Percentiles rank a stretch among this genome's conserved stretches.
Evolutionary conservation across 2,113 vertebrate species (phyloP).

Genomic region (Sisor rabdophorus): DNA sequence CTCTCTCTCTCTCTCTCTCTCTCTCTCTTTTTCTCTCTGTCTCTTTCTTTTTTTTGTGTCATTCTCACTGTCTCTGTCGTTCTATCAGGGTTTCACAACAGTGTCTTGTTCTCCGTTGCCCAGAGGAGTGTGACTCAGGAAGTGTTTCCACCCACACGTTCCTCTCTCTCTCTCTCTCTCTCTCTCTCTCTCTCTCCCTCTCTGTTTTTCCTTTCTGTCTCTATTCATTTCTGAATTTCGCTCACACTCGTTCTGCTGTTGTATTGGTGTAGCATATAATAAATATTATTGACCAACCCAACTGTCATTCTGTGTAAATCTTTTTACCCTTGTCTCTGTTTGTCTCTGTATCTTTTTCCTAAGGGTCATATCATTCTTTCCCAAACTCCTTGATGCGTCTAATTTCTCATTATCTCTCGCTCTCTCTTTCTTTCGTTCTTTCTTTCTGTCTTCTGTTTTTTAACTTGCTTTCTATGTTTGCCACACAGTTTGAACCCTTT

Average conservation of each 20-base stretch:
- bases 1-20: conserved; percentile 9
- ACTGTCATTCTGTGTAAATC: background rate
- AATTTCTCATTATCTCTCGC: conserved; percentile 31
- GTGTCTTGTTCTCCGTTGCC: conserved; percentile 54
- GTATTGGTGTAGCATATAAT: too few species aligned
- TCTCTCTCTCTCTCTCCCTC: conserved; percentile 40
- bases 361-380: too few species aligned
- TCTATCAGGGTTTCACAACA: conserved; percentile 44
- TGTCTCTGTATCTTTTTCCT: conserved; percentile 24
- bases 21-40: conserved; percentile 20
- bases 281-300: background rate
- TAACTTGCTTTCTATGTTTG: conserved; percentile 3
- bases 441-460: background rate
- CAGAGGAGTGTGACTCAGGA: conserved; percentile 65
- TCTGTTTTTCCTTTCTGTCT: conserved; percentile 41
- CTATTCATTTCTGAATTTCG: conserved; percentile 20
- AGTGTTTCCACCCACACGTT: conserved; percentile 67
- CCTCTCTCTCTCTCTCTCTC: conserved; percentile 55
- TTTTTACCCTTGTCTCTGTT: conserved; percentile 48
- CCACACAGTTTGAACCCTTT: conserved; percentile 5
- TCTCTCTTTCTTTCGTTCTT: background rate
- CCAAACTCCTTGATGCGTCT: too few species aligned
- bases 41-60: conserved; percentile 6
- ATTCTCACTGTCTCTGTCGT: conserved; percentile 47
- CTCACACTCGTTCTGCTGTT: background rate